Conservation (phyloP, 2,888 invertebrate genomes). For the Nowickia ferox region DNA sequence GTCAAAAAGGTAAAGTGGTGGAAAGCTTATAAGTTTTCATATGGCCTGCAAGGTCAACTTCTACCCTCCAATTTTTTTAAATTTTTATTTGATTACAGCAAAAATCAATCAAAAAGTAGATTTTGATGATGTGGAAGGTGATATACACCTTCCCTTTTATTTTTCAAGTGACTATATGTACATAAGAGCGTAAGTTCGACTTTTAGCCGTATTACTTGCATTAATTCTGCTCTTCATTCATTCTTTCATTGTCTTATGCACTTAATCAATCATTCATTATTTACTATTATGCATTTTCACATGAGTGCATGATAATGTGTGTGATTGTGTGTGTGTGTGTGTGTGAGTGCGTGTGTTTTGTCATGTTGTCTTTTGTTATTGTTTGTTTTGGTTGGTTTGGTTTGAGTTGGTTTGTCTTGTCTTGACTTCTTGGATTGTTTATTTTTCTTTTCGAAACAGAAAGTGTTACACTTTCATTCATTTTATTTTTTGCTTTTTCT, state of each 20-base stretch:
- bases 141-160: too few species aligned
- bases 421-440: constrained; percentile 31
- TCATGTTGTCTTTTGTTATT: constrained; percentile 23
- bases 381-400: constrained; percentile 31
- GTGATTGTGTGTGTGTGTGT: not conserved
- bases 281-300: not conserved
- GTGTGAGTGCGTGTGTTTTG: not conserved
- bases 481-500: constrained; percentile 34
- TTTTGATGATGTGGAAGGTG: too few species aligned
- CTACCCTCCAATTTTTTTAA: too few species aligned
- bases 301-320: not conserved
- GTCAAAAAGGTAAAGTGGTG: too few species aligned
- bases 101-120: too few species aligned
- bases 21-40: too few species aligned
- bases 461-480: constrained; percentile 71
- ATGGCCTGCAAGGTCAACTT: too few species aligned
- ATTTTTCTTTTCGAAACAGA: constrained; percentile 37
- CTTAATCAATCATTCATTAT: not conserved
- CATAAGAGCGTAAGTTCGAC: not conserved
- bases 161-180: not conserved
- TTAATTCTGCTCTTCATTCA: constrained; percentile 43
- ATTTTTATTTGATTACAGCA: too few species aligned
- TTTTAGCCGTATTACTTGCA: constrained; percentile 15
- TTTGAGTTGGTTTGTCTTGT: constrained; percentile 21
- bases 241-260: constrained; percentile 18